Conservation (phyloP, 2,113 vertebrate species). For the Plectropomus leopardus region DNA sequence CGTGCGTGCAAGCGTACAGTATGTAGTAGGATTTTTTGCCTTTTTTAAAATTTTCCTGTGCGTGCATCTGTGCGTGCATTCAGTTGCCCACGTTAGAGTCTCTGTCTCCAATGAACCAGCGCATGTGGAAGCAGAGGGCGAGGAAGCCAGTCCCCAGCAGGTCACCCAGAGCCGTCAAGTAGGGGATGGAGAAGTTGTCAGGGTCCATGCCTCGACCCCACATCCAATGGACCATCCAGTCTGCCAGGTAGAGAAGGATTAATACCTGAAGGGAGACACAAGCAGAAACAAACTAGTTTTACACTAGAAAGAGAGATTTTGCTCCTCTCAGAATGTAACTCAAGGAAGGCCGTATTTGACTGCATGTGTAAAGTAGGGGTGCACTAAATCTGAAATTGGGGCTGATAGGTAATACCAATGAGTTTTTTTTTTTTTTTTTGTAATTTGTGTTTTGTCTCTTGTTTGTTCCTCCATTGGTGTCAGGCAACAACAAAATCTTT, state of each 20-base stretch:
- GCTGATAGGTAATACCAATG: too few species aligned
- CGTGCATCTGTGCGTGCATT: conserved; percentile 28
- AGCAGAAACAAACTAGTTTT: not conserved
- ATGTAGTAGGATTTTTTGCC: not conserved
- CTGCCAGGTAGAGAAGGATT: conserved; percentile 96
- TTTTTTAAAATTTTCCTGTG: not conserved
- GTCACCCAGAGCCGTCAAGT: conserved; percentile 97
- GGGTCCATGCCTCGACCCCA: conserved; percentile 97
- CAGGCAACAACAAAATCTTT: too few species aligned
- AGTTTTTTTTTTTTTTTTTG: too few species aligned
- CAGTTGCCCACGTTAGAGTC: conserved; percentile 93
- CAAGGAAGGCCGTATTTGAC: not conserved
- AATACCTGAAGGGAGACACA: conserved; percentile 87
- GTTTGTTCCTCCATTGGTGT: too few species aligned
- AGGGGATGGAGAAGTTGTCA: conserved; percentile 99
- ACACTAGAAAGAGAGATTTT: not conserved
- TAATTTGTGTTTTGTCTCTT: too few species aligned
- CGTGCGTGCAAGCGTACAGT: conserved; percentile 31
- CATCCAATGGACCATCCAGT: conserved; percentile 99
- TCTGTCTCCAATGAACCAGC: conserved; percentile 97
- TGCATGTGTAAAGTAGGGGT: not conserved
- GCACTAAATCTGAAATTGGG: too few species aligned
- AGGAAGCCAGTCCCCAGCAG: conserved; percentile 97
- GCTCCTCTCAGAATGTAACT: not conserved
- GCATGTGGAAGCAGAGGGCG: conserved; percentile 96